phyloP scores from a whole-genome alignment of 2,888 invertebrate species.

The Carabus problematicus region DNA sequence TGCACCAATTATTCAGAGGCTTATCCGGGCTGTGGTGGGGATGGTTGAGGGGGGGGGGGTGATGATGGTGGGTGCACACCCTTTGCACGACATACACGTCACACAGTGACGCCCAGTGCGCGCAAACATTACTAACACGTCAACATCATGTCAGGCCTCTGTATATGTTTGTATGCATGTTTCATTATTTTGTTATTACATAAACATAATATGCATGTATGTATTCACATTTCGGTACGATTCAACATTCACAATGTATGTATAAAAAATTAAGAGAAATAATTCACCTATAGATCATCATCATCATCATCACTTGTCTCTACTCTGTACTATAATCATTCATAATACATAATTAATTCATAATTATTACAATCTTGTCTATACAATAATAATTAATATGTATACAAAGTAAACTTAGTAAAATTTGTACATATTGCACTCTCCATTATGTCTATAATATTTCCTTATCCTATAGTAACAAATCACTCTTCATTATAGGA shows the following conservation, averaged over 20 bases:
- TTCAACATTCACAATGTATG: neutral
- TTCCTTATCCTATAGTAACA: slow-evolving; percentile 36
- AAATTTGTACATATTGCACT: slow-evolving; percentile 80
- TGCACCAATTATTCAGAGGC: slow-evolving; percentile 6
- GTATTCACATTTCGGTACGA: neutral
- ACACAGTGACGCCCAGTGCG: neutral
- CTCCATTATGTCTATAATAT: slow-evolving; percentile 55
- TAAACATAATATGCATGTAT: too few relatives aligned
- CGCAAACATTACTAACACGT: slow-evolving; percentile 1
- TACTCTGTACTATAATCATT: neutral
- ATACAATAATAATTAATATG: slow-evolving; percentile 57
- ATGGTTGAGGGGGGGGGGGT: too few relatives aligned
- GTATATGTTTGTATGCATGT: too few relatives aligned
- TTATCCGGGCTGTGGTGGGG: too few relatives aligned
- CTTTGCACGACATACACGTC: too few relatives aligned
- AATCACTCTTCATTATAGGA: slow-evolving; percentile 39
- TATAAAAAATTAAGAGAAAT: slow-evolving; percentile 22
- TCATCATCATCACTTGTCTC: too few relatives aligned
- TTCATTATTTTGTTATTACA: too few relatives aligned
- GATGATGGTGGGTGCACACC: too few relatives aligned
- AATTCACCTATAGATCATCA: neutral
- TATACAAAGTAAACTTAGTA: slow-evolving; percentile 60
- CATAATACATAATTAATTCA: slow-evolving; percentile 9
- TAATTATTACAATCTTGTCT: slow-evolving; percentile 43
- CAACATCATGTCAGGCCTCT: neutral